Evolutionary conservation across 2,113 vertebrate genomes (phyloP).

Genomic region (Brevimyrus niger): DNA sequence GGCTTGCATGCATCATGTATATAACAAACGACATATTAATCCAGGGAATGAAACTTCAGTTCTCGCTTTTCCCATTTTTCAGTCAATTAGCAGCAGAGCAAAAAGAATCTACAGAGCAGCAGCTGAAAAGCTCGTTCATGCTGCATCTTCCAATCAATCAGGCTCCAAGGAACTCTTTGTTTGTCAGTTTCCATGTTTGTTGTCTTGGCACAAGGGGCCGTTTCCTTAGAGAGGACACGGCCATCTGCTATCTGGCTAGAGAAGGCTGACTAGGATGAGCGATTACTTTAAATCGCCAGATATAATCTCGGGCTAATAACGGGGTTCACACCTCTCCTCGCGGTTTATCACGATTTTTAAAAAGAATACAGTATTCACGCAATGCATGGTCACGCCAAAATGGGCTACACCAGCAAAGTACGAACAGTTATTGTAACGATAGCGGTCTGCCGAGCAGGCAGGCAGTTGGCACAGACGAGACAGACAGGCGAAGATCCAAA

Average conservation of each 20-base stretch:
- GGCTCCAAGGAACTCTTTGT: not conserved
- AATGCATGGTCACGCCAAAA: not conserved
- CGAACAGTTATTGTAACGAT: too few species aligned
- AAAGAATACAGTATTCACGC: not conserved
- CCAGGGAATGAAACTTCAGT: not conserved
- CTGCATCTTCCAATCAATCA: not conserved
- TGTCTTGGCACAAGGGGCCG: not conserved
- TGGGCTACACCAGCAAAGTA: not conserved
- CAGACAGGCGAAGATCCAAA: too few species aligned
- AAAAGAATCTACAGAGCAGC: not conserved
- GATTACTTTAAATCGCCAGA: not conserved
- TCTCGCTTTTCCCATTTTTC: not conserved
- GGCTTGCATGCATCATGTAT: not conserved
- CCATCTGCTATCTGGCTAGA: not conserved
- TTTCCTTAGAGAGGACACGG: not conserved
- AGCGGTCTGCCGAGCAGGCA: too few species aligned
- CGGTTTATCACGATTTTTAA: not conserved
- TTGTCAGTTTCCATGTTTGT: not conserved
- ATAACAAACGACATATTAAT: not conserved
- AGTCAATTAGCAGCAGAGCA: not conserved
- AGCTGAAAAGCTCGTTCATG: not conserved
- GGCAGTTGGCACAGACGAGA: too few species aligned
- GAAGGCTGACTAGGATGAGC: not conserved
- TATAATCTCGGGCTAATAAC: not conserved
- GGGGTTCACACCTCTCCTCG: not conserved